Base-by-base conservation (phyloP, 2,797 vertebrate species). In the Neoniphon sammara region DNA sequence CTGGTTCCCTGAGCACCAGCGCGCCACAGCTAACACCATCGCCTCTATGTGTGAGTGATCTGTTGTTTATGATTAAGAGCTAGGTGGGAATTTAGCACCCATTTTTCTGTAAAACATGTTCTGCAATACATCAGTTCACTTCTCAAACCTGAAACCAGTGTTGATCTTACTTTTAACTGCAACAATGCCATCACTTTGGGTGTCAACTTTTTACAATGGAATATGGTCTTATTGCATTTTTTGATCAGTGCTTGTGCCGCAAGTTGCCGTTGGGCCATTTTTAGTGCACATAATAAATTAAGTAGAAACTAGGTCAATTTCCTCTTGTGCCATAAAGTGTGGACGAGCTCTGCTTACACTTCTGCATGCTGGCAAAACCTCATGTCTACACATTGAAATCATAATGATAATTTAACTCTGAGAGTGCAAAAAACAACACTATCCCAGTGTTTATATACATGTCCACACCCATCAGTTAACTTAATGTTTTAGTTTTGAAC, bases 1-100 rank as follows among this genome's bases (percentile, higher is more conserved):
- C 10, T 99, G 98, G 98, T 99, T 99, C 82, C 97, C 98, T 0
- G 95, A 98, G 44, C 89, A 96, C 74, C 97, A 99, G 87, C 93
- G 97, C 18, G 95, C 96, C 4, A 97, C 94, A 0, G 97, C 98
- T n/a, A 98, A 99, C 92, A 97, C 92, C 93, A 91, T 97, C 0
- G 94, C 95, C 73, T 97, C 96, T 0, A 97, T 98, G 97, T 95
- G 97, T 98, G 91, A 97, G 96, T 91, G 44, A 46, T 18, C 49
- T 6, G 3, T 18, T 30, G 4, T 63, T 70, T 3, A 2, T 23
- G 15, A n/a, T 15, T 0, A 23, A 47, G 14, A 47, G 44, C 30
- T 31, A 6, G 30, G 30, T 47, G 15, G 1, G 14, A 15, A 15
- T 44, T 2, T 47, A 47, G 42, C 42, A n/a, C n/a, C n/a, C n/a